phyloP scores from a whole-genome alignment of 2,797 vertebrate species.

The Platalea minor region DNA sequence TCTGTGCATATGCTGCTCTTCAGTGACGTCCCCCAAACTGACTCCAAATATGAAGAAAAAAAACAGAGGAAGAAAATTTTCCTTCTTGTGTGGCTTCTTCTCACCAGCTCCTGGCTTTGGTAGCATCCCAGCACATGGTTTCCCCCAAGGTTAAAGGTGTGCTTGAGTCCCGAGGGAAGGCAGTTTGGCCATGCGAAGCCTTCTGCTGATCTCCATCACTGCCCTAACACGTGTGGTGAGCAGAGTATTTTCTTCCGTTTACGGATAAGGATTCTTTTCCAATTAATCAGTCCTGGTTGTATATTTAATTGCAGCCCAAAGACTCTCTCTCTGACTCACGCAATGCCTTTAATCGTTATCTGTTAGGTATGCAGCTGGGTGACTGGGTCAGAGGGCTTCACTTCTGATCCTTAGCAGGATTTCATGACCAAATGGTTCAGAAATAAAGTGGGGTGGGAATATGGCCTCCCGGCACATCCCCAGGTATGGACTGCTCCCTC shows the following conservation, averaged over 20 bases:
- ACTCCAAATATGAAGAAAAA: not conserved
- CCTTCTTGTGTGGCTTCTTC: not conserved
- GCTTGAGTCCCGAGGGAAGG: not conserved
- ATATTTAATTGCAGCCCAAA: not conserved
- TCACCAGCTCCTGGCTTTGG: not conserved
- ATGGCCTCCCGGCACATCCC: not conserved
- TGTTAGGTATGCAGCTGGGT: not conserved
- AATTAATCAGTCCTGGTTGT: not conserved
- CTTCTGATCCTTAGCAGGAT: not conserved
- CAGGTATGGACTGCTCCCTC: accelerated
- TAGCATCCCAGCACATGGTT: not conserved
- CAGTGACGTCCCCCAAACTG: not conserved
- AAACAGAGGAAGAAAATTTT: not conserved
- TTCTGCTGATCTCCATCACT: not conserved
- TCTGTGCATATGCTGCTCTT: accelerated
- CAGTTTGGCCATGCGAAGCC: not conserved
- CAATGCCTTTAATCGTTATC: not conserved
- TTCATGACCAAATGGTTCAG: not conserved
- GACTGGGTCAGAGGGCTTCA: not conserved
- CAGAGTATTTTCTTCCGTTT: not conserved
- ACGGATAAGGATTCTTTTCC: not conserved
- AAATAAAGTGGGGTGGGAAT: not conserved
- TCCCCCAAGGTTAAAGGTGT: not conserved
- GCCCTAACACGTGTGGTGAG: not conserved
- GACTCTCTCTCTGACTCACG: not conserved